A percentile compares a stretch with the other conserved stretches of the same genome.
phyloP scores from a whole-genome alignment of 2,113 vertebrate genomes.

The Chrysemys picta region DNA sequence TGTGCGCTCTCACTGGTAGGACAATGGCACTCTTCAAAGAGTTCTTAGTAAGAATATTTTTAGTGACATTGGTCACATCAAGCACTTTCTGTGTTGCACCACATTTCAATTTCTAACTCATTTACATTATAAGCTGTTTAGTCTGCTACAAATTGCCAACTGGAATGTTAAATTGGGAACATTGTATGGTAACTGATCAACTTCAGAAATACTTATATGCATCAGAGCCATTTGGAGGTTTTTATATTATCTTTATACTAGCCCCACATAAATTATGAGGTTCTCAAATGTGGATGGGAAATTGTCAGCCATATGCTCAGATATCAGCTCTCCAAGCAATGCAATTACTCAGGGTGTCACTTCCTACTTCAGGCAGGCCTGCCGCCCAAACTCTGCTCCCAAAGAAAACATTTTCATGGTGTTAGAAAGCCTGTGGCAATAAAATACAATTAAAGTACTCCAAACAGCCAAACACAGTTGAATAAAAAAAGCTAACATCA shows the following conservation, averaged over 20 bases:
- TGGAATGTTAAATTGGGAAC: not conserved
- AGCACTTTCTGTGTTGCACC: not conserved
- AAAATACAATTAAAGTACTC: slow-evolving; percentile 62
- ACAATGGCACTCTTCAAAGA: not conserved
- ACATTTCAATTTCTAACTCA: not conserved
- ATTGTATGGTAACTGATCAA: slow-evolving; percentile 47
- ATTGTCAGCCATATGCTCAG: slow-evolving; percentile 59
- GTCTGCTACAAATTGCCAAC: not conserved
- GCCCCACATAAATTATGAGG: slow-evolving; percentile 39
- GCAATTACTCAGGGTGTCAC: slow-evolving; percentile 74
- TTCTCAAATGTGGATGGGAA: slow-evolving; percentile 49
- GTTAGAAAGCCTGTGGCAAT: slow-evolving; percentile 60
- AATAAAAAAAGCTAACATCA: slow-evolving; percentile 26
- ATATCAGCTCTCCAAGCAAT: slow-evolving; percentile 50
- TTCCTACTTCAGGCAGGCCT: slow-evolving; percentile 53
- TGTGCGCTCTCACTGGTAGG: fast-evolving
- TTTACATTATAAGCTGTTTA: slow-evolving; percentile 8
- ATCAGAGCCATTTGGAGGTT: slow-evolving; percentile 49
- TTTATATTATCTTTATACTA: slow-evolving; percentile 39
- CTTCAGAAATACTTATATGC: slow-evolving; percentile 38
- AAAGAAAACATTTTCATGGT: slow-evolving; percentile 48
- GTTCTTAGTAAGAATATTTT: not conserved
- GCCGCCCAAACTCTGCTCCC: slow-evolving; percentile 47
- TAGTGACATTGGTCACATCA: not conserved
- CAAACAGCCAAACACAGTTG: slow-evolving; percentile 61